Conservation (phyloP, 2,113 vertebrate genomes). For the Naja naja region DNA sequence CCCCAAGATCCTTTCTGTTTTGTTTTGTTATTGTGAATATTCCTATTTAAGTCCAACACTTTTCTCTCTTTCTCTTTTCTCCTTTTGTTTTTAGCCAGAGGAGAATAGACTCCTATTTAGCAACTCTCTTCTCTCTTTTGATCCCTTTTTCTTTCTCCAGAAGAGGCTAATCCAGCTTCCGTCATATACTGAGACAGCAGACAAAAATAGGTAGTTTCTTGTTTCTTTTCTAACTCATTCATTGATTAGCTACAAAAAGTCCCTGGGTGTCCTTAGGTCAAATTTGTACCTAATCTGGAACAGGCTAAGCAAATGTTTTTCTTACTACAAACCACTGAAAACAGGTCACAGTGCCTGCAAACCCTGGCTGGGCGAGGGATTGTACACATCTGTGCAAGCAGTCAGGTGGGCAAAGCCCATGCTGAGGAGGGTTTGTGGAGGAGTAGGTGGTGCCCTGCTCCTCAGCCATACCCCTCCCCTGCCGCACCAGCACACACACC, state of each 20-base stretch:
- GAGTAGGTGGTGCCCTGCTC: not conserved
- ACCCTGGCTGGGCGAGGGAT: not conserved
- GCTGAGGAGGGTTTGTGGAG: not conserved
- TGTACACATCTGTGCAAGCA: not conserved
- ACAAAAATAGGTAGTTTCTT: not conserved
- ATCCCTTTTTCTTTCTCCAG: not conserved
- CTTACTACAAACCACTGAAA: not conserved
- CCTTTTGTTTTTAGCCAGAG: not conserved
- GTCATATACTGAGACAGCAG: not conserved
- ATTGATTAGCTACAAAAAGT: not conserved
- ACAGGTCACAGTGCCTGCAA: not conserved
- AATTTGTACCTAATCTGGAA: not conserved
- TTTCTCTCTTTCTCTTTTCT: not conserved
- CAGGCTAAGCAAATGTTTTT: not conserved
- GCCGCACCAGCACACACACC: not conserved
- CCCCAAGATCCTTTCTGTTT: not conserved
- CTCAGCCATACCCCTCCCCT: not conserved
- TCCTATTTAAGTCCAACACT: not conserved
- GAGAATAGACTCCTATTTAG: not conserved
- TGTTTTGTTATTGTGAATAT: not conserved
- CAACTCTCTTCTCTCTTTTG: not conserved
- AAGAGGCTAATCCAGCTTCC: not conserved
- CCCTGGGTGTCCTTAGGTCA: not conserved
- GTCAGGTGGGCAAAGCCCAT: not conserved
- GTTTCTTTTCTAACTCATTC: not conserved